Conservation (phyloP, 2,888 invertebrate species). For the Tenthredo livida region DNA sequence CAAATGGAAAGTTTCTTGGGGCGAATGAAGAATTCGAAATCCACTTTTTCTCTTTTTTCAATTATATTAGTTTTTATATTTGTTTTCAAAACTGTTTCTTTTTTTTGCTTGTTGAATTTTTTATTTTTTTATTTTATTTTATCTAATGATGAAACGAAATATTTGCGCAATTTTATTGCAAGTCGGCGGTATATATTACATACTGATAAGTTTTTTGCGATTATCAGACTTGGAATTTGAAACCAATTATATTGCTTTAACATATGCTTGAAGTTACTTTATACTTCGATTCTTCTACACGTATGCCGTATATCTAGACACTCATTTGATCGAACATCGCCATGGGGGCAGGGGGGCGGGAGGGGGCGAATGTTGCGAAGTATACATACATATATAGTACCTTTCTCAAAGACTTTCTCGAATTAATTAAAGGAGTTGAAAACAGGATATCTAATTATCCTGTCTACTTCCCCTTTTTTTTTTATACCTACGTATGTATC, state of each 20-base stretch:
- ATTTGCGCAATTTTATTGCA: background rate
- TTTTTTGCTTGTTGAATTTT: background rate
- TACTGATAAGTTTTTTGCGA: background rate
- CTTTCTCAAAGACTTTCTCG: slow-evolving; percentile 10
- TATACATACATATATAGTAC: background rate
- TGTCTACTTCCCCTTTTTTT: background rate
- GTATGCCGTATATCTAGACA: background rate
- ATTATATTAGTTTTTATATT: background rate
- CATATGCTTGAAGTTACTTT: background rate
- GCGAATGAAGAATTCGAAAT: background rate
- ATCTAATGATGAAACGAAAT: background rate
- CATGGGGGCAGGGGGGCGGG: background rate
- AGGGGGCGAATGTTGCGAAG: background rate
- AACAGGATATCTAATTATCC: background rate
- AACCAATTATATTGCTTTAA: background rate
- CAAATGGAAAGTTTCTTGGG: background rate
- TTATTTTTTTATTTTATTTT: background rate
- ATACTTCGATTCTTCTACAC: background rate
- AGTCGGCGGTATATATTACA: background rate
- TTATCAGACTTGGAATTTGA: slow-evolving; percentile 5
- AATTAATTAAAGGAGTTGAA: background rate
- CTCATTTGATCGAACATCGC: background rate
- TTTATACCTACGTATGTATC: background rate
- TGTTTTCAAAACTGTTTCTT: background rate
- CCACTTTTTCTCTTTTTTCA: background rate